Evolutionary conservation across 2,888 invertebrate species (phyloP).

Genomic region (Leptodirus hochenwartii): DNA sequence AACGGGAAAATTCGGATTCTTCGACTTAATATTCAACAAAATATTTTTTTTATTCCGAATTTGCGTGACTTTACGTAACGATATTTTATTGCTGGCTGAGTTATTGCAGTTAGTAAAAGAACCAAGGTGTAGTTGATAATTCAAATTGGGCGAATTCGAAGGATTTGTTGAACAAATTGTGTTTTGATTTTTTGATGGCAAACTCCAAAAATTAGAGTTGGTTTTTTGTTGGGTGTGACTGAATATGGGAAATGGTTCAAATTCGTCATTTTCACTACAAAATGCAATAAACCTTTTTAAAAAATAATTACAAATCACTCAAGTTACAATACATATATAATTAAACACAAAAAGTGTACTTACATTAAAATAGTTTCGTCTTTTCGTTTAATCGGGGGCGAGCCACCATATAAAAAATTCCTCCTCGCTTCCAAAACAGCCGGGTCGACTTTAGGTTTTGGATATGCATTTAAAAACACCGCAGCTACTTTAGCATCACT

Average conservation of each 20-base stretch:
- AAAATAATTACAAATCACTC: no score
- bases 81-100: no score
- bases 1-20: constrained; percentile 44
- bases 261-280: constrained; percentile 23
- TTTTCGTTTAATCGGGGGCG: constrained; percentile 33
- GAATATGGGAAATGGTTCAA: constrained; percentile 38
- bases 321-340: no score
- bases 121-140: no score
- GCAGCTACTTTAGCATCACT: constrained; percentile 42
- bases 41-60: constrained; percentile 35
- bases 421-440: constrained; percentile 41
- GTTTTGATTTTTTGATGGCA: constrained; percentile 11
- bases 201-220: constrained; percentile 20
- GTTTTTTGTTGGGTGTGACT: constrained; percentile 44
- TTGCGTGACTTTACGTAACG: constrained; percentile 17
- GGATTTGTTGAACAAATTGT: constrained; percentile 5
- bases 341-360: neutral
- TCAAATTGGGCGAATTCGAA: constrained; percentile 1
- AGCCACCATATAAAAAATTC: constrained; percentile 53
- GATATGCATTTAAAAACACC: constrained; percentile 36
- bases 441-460: constrained; percentile 38
- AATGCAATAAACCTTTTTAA: constrained; percentile 9
- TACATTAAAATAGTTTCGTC: neutral
- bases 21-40: constrained; percentile 5
- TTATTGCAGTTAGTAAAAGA: no score